These are phyloP conservation scores for Brachionus manjavacas DNA, from an alignment of 1,140 invertebrate genomes.

Conservation along the genomic window DNA sequence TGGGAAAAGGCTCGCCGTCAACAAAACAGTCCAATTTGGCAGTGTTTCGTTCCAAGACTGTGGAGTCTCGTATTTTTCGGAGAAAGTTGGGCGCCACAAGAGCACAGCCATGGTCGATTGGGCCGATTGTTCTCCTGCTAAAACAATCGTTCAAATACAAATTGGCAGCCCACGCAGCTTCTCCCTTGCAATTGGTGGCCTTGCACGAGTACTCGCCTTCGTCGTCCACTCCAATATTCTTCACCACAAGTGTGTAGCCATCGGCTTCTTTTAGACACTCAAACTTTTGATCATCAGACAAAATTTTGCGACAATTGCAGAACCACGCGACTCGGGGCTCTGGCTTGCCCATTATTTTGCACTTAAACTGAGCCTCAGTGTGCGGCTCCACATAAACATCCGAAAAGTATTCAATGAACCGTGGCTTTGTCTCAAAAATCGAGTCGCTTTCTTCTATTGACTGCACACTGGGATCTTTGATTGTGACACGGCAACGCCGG, in stretches of 20 bases:
- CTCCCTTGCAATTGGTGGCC: constrained; percentile 22
- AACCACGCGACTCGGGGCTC: neutral
- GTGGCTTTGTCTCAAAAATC: constrained; percentile 25
- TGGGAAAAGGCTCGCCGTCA: constrained; percentile 30
- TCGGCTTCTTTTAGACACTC: neutral
- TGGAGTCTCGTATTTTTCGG: constrained; percentile 19
- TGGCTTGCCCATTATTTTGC: constrained; percentile 32
- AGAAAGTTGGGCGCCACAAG: constrained; percentile 37
- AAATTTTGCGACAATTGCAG: constrained; percentile 20
- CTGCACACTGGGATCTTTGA: neutral
- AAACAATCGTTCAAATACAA: constrained; percentile 26
- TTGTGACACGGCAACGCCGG: neutral
- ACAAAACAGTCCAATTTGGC: constrained; percentile 25
- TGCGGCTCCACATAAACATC: constrained; percentile 28
- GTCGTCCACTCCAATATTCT: neutral
- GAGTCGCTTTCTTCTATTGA: neutral
- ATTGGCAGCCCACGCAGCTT: constrained; percentile 19
- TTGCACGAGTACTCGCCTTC: constrained; percentile 40
- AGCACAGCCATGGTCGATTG: too few relatives aligned
- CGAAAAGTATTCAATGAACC: constrained; percentile 35
- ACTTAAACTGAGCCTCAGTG: constrained; percentile 4
- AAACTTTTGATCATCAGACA: neutral
- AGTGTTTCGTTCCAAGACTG: neutral
- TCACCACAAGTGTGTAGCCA: neutral
- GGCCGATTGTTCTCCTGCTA: neutral